phyloP scores from a whole-genome alignment of 2,888 invertebrate genomes.

The Tiliacea aurago region DNA sequence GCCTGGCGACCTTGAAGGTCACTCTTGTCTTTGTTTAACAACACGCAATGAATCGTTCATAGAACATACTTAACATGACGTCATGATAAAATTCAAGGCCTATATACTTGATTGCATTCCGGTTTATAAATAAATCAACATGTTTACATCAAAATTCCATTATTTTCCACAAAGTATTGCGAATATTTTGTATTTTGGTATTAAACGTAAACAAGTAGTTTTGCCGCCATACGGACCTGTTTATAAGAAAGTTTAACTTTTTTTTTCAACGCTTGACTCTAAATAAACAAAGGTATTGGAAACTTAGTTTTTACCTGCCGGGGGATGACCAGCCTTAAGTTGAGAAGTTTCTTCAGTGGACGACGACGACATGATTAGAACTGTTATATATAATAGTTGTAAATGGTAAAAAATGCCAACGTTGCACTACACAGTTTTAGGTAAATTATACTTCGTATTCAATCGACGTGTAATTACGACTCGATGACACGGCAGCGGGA shows the following conservation, averaged over 20 bases:
- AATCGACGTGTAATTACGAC: conserved; percentile 82
- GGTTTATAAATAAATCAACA: conserved; percentile 31
- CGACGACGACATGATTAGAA: conserved; percentile 84
- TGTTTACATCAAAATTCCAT: conserved; percentile 31
- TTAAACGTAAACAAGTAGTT: neutral
- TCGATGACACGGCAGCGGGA: conserved; percentile 66
- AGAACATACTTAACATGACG: conserved; percentile 56
- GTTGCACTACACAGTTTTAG: conserved; percentile 58
- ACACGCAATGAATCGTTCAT: conserved; percentile 65
- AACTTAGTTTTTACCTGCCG: conserved; percentile 93
- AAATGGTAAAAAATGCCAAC: conserved; percentile 63
- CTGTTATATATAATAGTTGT: conserved; percentile 36
- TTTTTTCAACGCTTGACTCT: conserved; percentile 3
- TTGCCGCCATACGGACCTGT: conserved; percentile 28
- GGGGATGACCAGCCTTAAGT: conserved; percentile 96
- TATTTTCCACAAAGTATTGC: neutral
- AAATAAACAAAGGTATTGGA: conserved; percentile 55
- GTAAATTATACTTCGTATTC: conserved; percentile 57
- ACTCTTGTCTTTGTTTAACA: conserved; percentile 74
- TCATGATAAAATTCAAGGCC: conserved; percentile 60
- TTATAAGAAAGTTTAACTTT: neutral
- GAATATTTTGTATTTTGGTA: neutral
- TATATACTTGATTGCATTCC: conserved; percentile 31
- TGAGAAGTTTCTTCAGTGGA: conserved; percentile 91
- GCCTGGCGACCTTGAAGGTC: conserved; percentile 72